These are phyloP conservation scores for Dryomyza anilis DNA, from an alignment of 2,888 invertebrate species.

Conservation along the genomic window DNA sequence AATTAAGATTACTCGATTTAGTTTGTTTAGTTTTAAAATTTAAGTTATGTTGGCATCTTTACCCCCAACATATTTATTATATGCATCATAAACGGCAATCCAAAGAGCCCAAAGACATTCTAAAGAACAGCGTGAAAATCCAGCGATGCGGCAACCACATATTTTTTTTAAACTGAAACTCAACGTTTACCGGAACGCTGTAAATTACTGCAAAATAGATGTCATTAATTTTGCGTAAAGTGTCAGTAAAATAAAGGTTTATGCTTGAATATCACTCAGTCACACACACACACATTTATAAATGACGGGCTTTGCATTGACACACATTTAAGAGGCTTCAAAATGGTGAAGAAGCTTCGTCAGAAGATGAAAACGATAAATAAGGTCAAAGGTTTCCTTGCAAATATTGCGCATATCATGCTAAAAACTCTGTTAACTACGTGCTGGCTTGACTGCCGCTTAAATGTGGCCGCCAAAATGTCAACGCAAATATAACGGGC, in stretches of 20 bases:
- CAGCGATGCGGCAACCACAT: no score
- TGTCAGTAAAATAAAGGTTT: conserved; percentile 12
- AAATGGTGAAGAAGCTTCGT: no score
- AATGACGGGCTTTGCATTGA: neutral
- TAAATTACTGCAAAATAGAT: conserved; percentile 21
- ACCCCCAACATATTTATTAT: no score
- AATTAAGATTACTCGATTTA: no score
- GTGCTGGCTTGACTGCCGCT: neutral
- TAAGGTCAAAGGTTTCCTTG: neutral
- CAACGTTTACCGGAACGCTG: conserved; percentile 4
- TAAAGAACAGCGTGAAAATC: no score
- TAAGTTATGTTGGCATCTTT: no score
- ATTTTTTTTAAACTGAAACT: neutral
- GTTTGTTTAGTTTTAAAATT: no score
- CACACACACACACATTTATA: neutral
- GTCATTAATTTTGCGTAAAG: conserved; percentile 14
- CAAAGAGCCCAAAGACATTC: no score
- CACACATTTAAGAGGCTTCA: no score
- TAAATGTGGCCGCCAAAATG: neutral
- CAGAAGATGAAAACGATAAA: neutral
- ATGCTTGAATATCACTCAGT: conserved; percentile 2
- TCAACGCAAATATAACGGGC: neutral
- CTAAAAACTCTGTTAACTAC: neutral
- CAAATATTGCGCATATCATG: neutral
- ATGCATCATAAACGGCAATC: no score